These are phyloP conservation scores for Volucella zonaria DNA, from an alignment of 2,888 invertebrate species.

Conservation along the genomic window DNA sequence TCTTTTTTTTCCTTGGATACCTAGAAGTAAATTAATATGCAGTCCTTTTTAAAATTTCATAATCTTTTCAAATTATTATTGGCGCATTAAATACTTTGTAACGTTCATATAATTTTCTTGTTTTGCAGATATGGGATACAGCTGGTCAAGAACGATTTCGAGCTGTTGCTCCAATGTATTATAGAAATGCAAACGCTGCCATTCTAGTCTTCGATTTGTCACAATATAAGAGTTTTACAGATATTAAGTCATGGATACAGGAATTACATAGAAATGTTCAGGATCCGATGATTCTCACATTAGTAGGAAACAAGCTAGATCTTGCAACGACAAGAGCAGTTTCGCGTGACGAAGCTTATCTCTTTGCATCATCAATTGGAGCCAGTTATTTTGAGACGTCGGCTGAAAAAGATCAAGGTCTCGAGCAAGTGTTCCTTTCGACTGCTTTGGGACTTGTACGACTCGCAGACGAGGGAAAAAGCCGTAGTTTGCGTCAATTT, in stretches of 20 bases:
- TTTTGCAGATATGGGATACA: conserved; percentile 82
- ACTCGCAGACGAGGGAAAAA: conserved; percentile 83
- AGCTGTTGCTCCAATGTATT: conserved; percentile 97
- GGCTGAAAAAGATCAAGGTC: conserved; percentile 89
- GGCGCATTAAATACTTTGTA: no score
- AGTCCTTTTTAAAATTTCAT: no score
- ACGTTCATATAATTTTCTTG: conserved; percentile 1
- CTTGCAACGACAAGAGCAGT: conserved; percentile 86
- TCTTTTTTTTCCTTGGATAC: no score
- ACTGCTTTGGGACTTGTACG: conserved; percentile 86
- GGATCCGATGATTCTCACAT: conserved; percentile 89
- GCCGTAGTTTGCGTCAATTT: conserved; percentile 85
- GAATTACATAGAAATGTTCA: conserved; percentile 91
- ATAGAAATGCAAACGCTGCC: conserved; percentile 95
- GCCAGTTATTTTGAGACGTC: conserved; percentile 93
- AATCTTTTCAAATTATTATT: no score
- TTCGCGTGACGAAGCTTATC: conserved; percentile 87
- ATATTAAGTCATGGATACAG: conserved; percentile 93
- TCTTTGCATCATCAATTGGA: conserved; percentile 91
- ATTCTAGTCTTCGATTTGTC: conserved; percentile 94
- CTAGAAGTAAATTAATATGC: no score
- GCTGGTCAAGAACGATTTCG: conserved; percentile 85
- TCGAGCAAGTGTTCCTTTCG: conserved; percentile 88
- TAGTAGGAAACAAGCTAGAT: conserved; percentile 95
- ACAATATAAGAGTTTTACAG: conserved; percentile 88